Evolutionary conservation across 1,140 invertebrate genomes (phyloP), one percentile per base, ranked within the genome.

Genomic region (Calycopis cecrops): DNA sequence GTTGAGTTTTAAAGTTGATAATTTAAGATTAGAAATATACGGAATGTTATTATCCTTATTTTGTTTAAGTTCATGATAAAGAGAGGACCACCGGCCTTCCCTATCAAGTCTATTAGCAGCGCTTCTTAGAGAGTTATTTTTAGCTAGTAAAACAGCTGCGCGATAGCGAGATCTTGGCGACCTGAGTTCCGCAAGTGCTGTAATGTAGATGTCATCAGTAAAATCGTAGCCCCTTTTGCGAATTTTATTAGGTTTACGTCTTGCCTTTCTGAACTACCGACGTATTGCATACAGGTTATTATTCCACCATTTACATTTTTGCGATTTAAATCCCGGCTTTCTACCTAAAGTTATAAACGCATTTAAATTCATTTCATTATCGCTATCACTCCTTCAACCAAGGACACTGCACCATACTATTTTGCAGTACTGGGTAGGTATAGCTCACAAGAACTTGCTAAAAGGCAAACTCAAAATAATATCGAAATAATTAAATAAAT

Each of bases 191-290:
- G 44, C 12, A 8, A 47, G 44, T 12, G 44, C 3, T 8, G 44
- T 47, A 8, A 8, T 1, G 9, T 47, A 8, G 37, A 9, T 38
- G 9, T 38, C 9, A 8, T 38, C 37, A 4, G 37, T 38, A 3
- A 38, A 8, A 3, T 16, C 44, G 9, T n/a, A n/a, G n/a, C n/a
- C n/a, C n/a, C n/a, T 16, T 47, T 18, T 47, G 44, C 12, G 4
- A 18, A 8, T 47, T 47, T 47, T 47, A 3, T 47, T 47, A 47
- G 14, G 16, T 47, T 47, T 47, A 3, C 44, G 44, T 47, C 44
- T 47, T 3, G 44, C 44, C 44, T n/a, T 47, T 18, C 44, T 4
- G 3, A 16, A 14, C 44, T 47, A n/a, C n/a, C 44, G 4, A 12
- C 44, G 9, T 47, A 47, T 8, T 12, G 14, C 4, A 47, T 16